Evolutionary conservation across 2,113 vertebrate genomes (phyloP).

Genomic region (Pteruthius melanotis): DNA sequence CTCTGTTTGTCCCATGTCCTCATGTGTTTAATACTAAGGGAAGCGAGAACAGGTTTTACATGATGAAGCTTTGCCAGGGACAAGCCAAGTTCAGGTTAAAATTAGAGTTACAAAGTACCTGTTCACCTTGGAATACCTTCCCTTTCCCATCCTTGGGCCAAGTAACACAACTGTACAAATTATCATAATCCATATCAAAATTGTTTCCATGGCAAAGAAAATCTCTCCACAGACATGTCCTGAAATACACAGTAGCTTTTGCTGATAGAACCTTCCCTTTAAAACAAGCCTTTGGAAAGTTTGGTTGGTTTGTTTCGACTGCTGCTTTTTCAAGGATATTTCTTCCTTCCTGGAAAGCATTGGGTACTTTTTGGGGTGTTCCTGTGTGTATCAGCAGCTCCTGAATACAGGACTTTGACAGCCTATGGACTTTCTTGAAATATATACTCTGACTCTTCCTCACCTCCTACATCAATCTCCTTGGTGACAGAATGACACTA

Average conservation of each 20-base stretch:
- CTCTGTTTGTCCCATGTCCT: neutral
- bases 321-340: neutral
- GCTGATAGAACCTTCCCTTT: neutral
- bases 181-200: neutral
- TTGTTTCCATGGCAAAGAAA: neutral
- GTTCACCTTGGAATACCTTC: neutral
- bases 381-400: neutral
- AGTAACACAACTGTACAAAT: neutral
- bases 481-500: neutral
- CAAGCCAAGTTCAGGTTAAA: neutral
- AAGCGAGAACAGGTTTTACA: neutral
- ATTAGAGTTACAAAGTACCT: neutral
- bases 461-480: neutral
- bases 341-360: neutral
- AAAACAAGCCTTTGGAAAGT: neutral
- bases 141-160: neutral
- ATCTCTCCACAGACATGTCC: neutral
- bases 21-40: fast-evolving
- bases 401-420: neutral
- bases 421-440: neutral
- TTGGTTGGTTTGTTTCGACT: neutral
- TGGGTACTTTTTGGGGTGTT: neutral
- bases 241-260: neutral
- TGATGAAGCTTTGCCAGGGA: neutral
- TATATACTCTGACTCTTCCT: neutral